These are phyloP conservation scores for Rhadina sibilatrix DNA, from an alignment of 2,113 vertebrate species.

Conservation along the genomic window DNA sequence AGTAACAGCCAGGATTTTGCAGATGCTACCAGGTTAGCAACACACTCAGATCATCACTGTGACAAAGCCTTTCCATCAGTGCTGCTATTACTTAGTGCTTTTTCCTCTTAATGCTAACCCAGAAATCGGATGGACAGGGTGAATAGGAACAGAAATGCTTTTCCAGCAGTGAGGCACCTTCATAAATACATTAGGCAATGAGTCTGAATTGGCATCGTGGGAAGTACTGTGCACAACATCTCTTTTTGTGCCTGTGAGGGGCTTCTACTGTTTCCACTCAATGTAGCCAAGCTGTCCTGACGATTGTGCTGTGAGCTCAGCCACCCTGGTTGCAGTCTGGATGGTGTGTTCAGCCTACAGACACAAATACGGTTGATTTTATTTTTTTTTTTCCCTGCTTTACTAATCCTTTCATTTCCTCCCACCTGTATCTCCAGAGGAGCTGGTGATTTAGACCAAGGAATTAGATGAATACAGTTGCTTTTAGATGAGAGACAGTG, in stretches of 20 bases:
- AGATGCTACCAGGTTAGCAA: neutral
- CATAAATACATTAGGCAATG: neutral
- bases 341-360: neutral
- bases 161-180: neutral
- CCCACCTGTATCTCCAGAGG: neutral
- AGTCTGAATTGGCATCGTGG: neutral
- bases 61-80: neutral
- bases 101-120: neutral
- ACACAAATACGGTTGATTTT: neutral
- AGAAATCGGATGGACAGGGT: neutral
- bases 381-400: neutral
- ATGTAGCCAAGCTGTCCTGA: neutral
- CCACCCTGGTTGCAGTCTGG: neutral
- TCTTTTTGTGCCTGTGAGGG: neutral
- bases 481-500: neutral
- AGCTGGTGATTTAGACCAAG: neutral
- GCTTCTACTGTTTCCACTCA: neutral
- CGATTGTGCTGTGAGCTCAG: neutral
- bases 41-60: neutral
- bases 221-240: neutral
- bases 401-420: neutral
- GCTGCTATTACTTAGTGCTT: neutral
- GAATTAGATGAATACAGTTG: neutral
- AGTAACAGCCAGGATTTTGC: neutral
- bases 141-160: neutral